Evolutionary conservation across 2,797 vertebrate genomes (phyloP).

Genomic region (Sebastes hubbsi): DNA sequence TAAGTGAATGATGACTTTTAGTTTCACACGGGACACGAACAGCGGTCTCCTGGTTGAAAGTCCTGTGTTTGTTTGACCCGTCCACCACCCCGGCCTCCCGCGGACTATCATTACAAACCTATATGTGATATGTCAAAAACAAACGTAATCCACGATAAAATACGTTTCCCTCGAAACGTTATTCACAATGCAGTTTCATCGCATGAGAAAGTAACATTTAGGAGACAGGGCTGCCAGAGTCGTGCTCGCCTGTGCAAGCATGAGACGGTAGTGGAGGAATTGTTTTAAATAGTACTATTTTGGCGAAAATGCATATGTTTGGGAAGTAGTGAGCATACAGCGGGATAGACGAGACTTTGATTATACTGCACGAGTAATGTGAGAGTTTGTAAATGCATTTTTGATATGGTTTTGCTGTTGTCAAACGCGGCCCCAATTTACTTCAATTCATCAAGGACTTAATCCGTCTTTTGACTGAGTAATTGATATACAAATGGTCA

Average conservation of each 20-base stretch:
- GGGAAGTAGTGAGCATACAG: not conserved
- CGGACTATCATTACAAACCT: not conserved
- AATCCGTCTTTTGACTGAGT: not conserved
- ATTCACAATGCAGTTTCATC: too few species aligned
- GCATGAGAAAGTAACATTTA: too few species aligned
- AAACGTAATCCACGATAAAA: too few species aligned
- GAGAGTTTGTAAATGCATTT: not conserved
- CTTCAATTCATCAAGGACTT: not conserved
- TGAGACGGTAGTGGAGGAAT: not conserved
- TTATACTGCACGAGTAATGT: not conserved
- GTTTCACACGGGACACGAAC: not conserved
- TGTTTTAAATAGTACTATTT: not conserved
- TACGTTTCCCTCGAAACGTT: rapidly evolving
- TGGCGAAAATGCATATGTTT: not conserved
- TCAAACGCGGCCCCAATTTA: not conserved
- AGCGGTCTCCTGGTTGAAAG: not conserved
- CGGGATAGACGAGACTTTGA: too few species aligned
- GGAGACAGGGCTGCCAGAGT: too few species aligned
- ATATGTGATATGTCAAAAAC: too few species aligned
- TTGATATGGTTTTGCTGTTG: not conserved
- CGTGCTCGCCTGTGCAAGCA: rapidly evolving
- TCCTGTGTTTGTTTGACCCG: not conserved
- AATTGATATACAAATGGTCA: not conserved
- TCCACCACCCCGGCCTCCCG: rapidly evolving
- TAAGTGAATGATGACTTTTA: not conserved